Evolutionary conservation across 2,888 invertebrate species (phyloP).

Genomic region (Petrophora chlorosata): DNA sequence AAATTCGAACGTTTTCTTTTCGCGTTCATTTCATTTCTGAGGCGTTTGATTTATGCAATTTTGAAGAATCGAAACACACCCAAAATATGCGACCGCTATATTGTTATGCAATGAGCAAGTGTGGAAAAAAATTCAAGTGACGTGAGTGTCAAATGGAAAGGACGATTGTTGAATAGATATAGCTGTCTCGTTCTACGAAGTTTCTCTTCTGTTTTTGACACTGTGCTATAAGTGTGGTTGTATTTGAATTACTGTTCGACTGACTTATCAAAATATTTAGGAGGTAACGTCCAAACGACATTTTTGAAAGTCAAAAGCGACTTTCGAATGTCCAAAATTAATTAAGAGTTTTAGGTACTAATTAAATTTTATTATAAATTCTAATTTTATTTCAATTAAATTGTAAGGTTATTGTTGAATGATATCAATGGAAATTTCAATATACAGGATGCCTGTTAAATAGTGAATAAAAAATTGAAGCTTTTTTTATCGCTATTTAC

Average conservation of each 20-base stretch:
- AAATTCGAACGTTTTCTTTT: background rate
- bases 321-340: slow-evolving; percentile 49
- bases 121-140: no score
- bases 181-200: slow-evolving; percentile 22
- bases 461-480: background rate
- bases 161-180: background rate
- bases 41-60: no score
- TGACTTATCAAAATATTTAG: slow-evolving; percentile 65
- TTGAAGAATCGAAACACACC: background rate
- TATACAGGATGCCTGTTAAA: slow-evolving; percentile 10
- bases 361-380: slow-evolving; percentile 22
- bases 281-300: slow-evolving; percentile 66
- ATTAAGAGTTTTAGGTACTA: slow-evolving; percentile 38
- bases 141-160: background rate
- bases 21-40: no score
- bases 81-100: no score
- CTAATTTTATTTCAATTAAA: slow-evolving; percentile 31
- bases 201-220: slow-evolving; percentile 37
- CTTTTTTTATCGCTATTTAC: background rate
- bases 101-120: no score
- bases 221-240: slow-evolving; percentile 53
- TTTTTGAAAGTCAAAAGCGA: slow-evolving; percentile 48
- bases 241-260: slow-evolving; percentile 62
- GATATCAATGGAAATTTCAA: slow-evolving; percentile 8
- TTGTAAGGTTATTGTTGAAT: slow-evolving; percentile 27